Conservation (phyloP, 2,113 vertebrate species). For the Struthidea cinerea region DNA sequence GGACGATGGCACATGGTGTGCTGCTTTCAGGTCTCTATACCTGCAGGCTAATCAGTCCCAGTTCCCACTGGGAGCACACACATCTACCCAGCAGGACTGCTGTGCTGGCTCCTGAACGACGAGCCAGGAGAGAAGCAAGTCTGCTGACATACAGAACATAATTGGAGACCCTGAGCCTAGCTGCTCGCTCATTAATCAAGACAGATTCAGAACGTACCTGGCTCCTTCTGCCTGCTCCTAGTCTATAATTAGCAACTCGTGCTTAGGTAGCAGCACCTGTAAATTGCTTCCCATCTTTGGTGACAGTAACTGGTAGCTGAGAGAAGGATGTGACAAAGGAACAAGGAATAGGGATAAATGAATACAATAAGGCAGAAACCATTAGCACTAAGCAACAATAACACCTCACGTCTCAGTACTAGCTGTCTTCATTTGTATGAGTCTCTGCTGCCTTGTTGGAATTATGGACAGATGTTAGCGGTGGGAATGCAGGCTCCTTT, state of each 20-base stretch:
- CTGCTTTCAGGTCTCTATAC: background rate
- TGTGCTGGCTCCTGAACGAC: background rate
- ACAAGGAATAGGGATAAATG: background rate
- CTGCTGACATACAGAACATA: background rate
- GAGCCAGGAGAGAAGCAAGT: background rate
- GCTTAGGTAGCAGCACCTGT: background rate
- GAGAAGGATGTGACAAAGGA: background rate
- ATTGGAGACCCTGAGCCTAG: background rate
- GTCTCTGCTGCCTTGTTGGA: background rate
- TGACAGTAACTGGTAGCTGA: background rate
- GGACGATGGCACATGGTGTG: fast-evolving
- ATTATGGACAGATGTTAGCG: background rate
- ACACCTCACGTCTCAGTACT: background rate
- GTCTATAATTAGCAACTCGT: background rate
- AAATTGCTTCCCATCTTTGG: background rate
- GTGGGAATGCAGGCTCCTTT: background rate
- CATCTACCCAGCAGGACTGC: background rate
- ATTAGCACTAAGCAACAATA: background rate
- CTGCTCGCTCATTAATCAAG: background rate
- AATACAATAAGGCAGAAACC: background rate
- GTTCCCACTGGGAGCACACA: background rate
- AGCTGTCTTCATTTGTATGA: background rate
- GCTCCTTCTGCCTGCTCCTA: background rate
- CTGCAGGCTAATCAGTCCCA: background rate
- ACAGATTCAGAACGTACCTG: background rate